A percentile compares a stretch with the other conserved stretches of the same genome.
Conservation (phyloP, 2,888 invertebrate species). For the Arctia plantaginis region DNA sequence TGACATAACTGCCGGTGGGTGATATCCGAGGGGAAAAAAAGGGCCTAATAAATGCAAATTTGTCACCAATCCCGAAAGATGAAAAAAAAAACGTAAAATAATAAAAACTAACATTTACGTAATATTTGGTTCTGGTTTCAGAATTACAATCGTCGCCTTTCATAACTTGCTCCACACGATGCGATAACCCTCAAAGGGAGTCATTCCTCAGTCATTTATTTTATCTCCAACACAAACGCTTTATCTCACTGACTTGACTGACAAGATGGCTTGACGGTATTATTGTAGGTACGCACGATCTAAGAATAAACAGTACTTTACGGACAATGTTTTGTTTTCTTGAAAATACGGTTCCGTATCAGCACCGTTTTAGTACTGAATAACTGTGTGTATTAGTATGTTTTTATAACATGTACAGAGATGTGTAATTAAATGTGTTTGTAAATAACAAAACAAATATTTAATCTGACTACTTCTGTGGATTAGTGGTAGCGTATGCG, state of each 20-base stretch:
- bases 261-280: slow-evolving; percentile 53
- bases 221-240: slow-evolving; percentile 72
- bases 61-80: too few relatives aligned
- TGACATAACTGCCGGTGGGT: too few relatives aligned
- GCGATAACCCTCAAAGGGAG: slow-evolving; percentile 55
- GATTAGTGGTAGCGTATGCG: too few relatives aligned
- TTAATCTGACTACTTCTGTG: too few relatives aligned
- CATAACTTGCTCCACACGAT: slow-evolving; percentile 44
- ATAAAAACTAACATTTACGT: too few relatives aligned
- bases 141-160: not conserved
- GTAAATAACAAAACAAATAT: too few relatives aligned
- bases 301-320: slow-evolving; percentile 15
- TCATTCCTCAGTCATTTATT: slow-evolving; percentile 69
- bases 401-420: too few relatives aligned
- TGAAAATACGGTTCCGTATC: not conserved
- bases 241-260: slow-evolving; percentile 68
- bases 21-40: too few relatives aligned
- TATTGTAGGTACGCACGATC: slow-evolving; percentile 8
- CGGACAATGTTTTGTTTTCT: not conserved
- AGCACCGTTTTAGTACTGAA: not conserved
- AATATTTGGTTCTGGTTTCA: not conserved
- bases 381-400: not conserved
- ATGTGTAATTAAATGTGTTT: too few relatives aligned
- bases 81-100: too few relatives aligned
- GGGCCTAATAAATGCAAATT: too few relatives aligned